phyloP scores from a whole-genome alignment of 92 coral and sea anemone genomes.

The Pocillopora grandis region DNA sequence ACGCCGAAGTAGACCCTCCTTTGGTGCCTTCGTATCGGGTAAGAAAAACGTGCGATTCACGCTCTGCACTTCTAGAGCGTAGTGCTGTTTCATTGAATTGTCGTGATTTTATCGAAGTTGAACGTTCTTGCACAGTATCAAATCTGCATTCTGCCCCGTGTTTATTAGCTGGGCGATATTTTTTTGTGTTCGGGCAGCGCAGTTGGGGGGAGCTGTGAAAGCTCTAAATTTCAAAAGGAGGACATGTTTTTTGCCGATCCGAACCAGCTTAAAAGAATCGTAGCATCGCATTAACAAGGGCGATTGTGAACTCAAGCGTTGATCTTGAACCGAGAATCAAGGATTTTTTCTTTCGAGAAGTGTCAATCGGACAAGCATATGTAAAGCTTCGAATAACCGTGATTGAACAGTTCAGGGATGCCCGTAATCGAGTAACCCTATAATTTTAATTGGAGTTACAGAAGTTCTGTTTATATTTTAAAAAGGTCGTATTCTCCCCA shows the following conservation, averaged over 20 bases:
- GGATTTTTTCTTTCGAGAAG: neutral
- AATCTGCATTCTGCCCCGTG: conserved; percentile 50
- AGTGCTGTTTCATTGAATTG: conserved; percentile 18
- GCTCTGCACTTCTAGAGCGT: conserved; percentile 1
- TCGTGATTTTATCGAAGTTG: conserved; percentile 44
- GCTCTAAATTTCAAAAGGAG: conserved; percentile 68
- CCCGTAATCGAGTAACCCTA: conserved; percentile 67
- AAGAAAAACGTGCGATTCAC: conserved; percentile 36
- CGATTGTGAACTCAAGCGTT: neutral
- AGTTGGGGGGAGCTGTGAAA: conserved; percentile 87
- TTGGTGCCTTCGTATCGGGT: conserved; percentile 90
- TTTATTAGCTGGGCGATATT: conserved; percentile 79
- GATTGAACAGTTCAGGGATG: conserved; percentile 30
- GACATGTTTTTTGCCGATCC: conserved; percentile 36
- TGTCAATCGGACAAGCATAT: conserved; percentile 27
- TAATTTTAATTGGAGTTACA: conserved; percentile 76
- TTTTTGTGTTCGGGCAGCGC: conserved; percentile 76
- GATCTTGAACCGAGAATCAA: conserved; percentile 23
- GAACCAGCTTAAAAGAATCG: conserved; percentile 27
- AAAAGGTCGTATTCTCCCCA: conserved; percentile 56
- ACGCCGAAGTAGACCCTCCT: conserved; percentile 99
- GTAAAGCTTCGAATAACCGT: conserved; percentile 24
- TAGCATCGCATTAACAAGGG: conserved; percentile 2
- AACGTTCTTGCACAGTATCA: conserved; percentile 41
- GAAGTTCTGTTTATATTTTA: conserved; percentile 59